Base-by-base conservation (phyloP, 2,113 vertebrate species). In the Lepisosteus osseus region DNA sequence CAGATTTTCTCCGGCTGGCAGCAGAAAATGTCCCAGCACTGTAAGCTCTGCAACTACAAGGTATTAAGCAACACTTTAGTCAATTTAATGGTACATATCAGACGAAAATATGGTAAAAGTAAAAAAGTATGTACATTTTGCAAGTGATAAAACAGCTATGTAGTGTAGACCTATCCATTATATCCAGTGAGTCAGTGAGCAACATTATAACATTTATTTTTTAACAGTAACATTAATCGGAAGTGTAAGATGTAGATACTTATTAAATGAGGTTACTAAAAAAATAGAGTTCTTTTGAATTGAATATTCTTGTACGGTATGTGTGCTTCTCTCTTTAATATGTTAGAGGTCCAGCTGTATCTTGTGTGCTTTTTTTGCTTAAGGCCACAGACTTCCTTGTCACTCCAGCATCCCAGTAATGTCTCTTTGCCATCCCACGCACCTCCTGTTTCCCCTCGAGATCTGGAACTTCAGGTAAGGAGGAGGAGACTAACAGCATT, bases 381-480 rank as follows among this genome's bases (percentile, higher is more conserved):
- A 8, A 75, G 73, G 54, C 42, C 61, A 3, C 70, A 43, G 51
- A 15, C 29, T 45, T 56, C n/a, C 9, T 54, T 54, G 8, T 59
- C 61, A 1, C 44, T 65, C 66, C 69, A 51, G 41, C 63, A 68
- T n/a, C 72, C 40, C 3, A 15, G 42, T 67, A 61, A 41, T n/a
- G 43, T 67, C 42, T 75, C 64, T 43, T 61, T 51, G 6, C 11
- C 44, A 62, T 66, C 80, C 15, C 71, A 77, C n/a, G 65, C 75
- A 56, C 75, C 74, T 14, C 59, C 67, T 2, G 65, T 84, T 12
- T 85, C 83, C 6, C 67, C 79, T 42, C 78, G 72, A 77, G 83
- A 85, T 40, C 64, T 83, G 54, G 74, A 83, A 59, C 76, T 86
- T 17, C 85, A 88, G 86, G 87, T 87, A 71, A 3, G 51, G 11